phyloP scores from a whole-genome alignment of 30 jellyfish, hydroid and myxozoan genomes.

The Aurelia aurita region DNA sequence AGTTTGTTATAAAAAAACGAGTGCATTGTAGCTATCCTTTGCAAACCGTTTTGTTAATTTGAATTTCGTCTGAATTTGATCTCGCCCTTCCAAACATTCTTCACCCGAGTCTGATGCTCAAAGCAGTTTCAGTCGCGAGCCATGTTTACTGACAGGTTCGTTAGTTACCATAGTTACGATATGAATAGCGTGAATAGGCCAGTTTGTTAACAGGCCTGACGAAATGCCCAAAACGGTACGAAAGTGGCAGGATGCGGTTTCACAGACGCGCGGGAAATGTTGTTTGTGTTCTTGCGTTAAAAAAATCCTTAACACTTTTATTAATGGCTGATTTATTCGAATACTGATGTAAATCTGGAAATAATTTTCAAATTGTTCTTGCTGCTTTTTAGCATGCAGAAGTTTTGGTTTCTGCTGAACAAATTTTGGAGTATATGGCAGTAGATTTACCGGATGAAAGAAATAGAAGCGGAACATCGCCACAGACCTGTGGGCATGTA shows the following conservation, averaged over 20 bases:
- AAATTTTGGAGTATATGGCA: not conserved
- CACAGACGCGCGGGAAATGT: constrained; percentile 57
- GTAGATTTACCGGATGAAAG: constrained; percentile 62
- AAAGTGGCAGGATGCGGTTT: constrained; percentile 6
- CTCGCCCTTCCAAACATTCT: no score
- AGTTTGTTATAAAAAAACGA: no score
- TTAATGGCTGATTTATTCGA: not conserved
- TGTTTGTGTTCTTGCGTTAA: constrained; percentile 7
- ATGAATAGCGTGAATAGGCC: constrained; percentile 61
- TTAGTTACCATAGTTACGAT: constrained; percentile 50
- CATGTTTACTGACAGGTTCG: constrained; percentile 45
- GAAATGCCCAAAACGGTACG: constrained; percentile 36
- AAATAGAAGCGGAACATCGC: constrained; percentile 42
- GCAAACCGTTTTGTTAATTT: no score
- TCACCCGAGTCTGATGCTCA: constrained; percentile 20
- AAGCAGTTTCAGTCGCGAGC: constrained; percentile 32
- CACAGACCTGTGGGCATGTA: constrained; percentile 72
- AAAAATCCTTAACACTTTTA: not conserved
- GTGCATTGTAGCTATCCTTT: no score
- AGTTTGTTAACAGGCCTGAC: constrained; percentile 44
- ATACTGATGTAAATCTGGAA: not conserved
- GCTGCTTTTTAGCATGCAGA: not conserved
- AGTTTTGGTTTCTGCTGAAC: not conserved
- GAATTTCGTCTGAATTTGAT: no score
- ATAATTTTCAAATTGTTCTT: not conserved